phyloP scores from a whole-genome alignment of 1,140 invertebrate genomes.

The Lerema accius region DNA sequence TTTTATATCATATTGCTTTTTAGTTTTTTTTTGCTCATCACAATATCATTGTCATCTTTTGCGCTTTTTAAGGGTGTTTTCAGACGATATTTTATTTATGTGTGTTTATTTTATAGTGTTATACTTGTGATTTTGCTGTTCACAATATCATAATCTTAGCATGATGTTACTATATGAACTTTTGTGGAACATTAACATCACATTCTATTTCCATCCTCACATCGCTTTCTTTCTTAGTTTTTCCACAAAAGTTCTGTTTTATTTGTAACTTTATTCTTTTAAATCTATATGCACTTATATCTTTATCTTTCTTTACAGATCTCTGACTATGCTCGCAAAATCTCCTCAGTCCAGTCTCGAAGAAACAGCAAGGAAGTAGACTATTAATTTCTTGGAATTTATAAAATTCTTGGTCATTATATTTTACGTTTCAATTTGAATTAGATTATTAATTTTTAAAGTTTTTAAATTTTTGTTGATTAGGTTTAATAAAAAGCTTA shows the following conservation, averaged over 20 bases:
- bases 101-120: conserved; percentile 1
- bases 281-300: too few relatives aligned
- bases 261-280: conserved; percentile 9
- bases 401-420: conserved; percentile 15
- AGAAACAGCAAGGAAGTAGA: conserved; percentile 63
- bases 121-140: conserved; percentile 6
- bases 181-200: conserved; percentile 2
- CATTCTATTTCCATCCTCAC: neutral
- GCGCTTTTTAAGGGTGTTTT: conserved; percentile 29
- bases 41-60: conserved; percentile 38
- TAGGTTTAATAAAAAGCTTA: conserved; percentile 19
- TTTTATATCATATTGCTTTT: conserved; percentile 70
- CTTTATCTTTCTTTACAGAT: conserved; percentile 61
- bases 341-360: conserved; percentile 67
- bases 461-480: conserved; percentile 7
- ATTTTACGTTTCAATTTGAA: conserved; percentile 19
- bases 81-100: conserved; percentile 5
- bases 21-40: conserved; percentile 50
- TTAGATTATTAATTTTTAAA: conserved; percentile 15
- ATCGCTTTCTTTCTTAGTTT: conserved; percentile 30
- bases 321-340: conserved; percentile 71
- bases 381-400: conserved; percentile 11
- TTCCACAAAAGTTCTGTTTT: conserved; percentile 9
- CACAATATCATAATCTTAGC: neutral
- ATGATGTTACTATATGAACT: neutral